Conservation (phyloP, 1,140 invertebrate species). For the Stenopsyche tienmushanensis region DNA sequence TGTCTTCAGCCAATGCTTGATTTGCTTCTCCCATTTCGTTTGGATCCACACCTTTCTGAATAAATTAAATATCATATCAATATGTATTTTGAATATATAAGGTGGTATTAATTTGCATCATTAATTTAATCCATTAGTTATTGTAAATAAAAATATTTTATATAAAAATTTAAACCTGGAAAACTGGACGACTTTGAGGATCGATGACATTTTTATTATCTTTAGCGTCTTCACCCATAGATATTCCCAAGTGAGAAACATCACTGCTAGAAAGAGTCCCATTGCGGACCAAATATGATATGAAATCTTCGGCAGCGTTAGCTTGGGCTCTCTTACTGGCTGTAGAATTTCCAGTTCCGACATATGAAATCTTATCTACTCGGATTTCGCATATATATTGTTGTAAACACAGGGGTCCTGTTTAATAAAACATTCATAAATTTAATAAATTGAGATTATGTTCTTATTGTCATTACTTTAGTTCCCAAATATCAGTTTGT, state of each 20-base stretch:
- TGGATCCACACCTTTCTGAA: conserved; percentile 68
- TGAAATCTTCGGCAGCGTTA: conserved; percentile 90
- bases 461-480: no score
- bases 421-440: neutral
- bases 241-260: conserved; percentile 59
- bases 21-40: conserved; percentile 76
- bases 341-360: conserved; percentile 91
- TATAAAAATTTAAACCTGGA: neutral
- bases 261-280: conserved; percentile 66
- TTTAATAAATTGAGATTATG: neutral
- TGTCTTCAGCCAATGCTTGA: conserved; percentile 52
- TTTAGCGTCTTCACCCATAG: neutral
- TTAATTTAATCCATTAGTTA: no score
- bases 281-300: conserved; percentile 81
- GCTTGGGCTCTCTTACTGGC: conserved; percentile 92
- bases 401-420: conserved; percentile 84
- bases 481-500: no score
- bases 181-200: neutral
- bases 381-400: conserved; percentile 90
- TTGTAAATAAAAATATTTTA: neutral
- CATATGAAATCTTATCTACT: conserved; percentile 76
- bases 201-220: neutral
- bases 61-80: neutral
- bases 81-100: neutral
- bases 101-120: no score